Percentiles rank a stretch among this genome's conserved stretches.
phyloP scores from a whole-genome alignment of 2,113 vertebrate genomes.

The Uropsilus gracilis region DNA sequence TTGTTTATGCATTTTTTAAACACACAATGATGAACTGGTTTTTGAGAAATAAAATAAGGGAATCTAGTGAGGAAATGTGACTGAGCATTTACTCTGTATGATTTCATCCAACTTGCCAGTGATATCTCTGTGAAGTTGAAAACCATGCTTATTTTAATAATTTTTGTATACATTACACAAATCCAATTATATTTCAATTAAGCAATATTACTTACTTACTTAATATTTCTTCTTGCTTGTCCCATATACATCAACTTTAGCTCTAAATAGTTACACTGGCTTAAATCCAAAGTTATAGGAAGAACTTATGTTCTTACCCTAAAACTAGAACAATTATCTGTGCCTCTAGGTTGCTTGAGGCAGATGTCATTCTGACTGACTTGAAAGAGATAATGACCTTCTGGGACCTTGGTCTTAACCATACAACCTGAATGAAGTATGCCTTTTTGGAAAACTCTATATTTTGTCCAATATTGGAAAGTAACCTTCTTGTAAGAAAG shows the following conservation, averaged over 20 bases:
- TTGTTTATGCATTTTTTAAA: neutral
- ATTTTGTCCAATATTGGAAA: conserved; percentile 61
- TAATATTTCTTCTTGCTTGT: neutral
- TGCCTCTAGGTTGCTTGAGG: conserved; percentile 69
- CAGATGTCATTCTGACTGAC: conserved; percentile 58
- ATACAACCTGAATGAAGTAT: conserved; percentile 62
- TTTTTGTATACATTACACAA: neutral
- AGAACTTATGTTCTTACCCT: conserved; percentile 45
- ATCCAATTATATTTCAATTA: neutral
- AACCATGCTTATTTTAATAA: neutral
- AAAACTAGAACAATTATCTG: conserved; percentile 64
- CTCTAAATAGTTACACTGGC: neutral
- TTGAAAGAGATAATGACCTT: conserved; percentile 72
- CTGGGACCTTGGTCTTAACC: conserved; percentile 66
- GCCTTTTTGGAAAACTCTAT: conserved; percentile 53
- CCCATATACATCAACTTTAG: neutral
- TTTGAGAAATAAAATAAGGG: conserved; percentile 7
- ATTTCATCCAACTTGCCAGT: neutral
- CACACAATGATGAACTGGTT: neutral
- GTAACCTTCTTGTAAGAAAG: conserved; percentile 45
- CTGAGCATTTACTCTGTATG: neutral
- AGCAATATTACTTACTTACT: no score
- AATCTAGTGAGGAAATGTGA: neutral
- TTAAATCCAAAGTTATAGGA: conserved; percentile 56
- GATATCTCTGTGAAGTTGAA: neutral